Percentiles rank a stretch among this genome's conserved stretches.
Conservation (phyloP, 1,140 invertebrate genomes). For the Helicorthomorpha holstii region DNA sequence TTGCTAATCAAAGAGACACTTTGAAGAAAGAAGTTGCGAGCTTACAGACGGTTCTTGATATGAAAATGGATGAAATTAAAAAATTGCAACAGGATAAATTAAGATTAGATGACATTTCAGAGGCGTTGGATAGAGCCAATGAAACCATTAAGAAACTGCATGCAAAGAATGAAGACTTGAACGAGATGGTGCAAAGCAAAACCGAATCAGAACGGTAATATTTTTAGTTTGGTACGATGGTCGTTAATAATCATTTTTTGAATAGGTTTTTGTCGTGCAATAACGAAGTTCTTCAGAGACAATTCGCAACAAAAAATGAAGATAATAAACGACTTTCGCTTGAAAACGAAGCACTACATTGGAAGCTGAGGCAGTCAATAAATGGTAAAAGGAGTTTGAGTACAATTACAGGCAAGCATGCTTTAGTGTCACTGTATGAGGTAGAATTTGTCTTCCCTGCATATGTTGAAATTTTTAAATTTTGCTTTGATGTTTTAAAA, state of each 20-base stretch:
- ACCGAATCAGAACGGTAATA: conserved; percentile 9
- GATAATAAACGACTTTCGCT: conserved; percentile 56
- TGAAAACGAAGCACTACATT: conserved; percentile 71
- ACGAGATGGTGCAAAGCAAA: background rate
- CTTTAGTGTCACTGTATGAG: too few relatives aligned
- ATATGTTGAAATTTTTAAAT: too few relatives aligned
- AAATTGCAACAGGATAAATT: conserved; percentile 9
- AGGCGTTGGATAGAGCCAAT: background rate
- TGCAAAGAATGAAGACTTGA: background rate
- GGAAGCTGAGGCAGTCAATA: conserved; percentile 39
- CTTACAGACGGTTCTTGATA: conserved; percentile 14
- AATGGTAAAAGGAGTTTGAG: too few relatives aligned
- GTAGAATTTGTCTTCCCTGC: too few relatives aligned
- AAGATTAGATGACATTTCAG: conserved; percentile 6
- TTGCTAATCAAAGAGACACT: too few relatives aligned
- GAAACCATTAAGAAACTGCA: background rate
- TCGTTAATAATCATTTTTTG: conserved; percentile 15
- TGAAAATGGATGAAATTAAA: conserved; percentile 14
- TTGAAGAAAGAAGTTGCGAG: conserved; percentile 17
- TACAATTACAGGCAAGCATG: too few relatives aligned
- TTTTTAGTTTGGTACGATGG: background rate
- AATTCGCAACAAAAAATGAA: conserved; percentile 47
- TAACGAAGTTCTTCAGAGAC: conserved; percentile 49
- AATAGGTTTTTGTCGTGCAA: conserved; percentile 29
- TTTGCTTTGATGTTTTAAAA: too few relatives aligned